Evolutionary conservation across 2,113 vertebrate species (phyloP).

Genomic region (Mustelus asterias): DNA sequence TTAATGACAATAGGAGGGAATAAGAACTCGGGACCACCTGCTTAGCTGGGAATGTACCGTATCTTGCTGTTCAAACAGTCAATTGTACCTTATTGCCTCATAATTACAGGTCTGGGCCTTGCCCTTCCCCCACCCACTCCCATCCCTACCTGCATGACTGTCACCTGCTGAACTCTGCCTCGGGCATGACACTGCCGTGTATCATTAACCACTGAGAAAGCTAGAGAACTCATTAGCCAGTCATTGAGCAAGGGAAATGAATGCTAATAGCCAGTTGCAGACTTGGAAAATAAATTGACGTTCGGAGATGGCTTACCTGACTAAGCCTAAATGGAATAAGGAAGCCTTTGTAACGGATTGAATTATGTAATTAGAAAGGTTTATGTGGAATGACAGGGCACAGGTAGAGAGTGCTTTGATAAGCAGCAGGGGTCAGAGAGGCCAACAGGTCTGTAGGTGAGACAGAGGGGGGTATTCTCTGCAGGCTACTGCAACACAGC

Average conservation of each 20-base stretch:
- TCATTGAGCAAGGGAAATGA: constrained; percentile 40
- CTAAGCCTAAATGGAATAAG: constrained; percentile 52
- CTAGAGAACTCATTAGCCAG: constrained; percentile 40
- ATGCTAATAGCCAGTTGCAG: constrained; percentile 30
- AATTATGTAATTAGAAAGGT: constrained; percentile 50
- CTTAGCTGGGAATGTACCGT: constrained; percentile 55
- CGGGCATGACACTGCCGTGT: constrained; percentile 41
- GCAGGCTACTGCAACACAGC: background rate
- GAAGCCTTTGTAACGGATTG: constrained; percentile 48
- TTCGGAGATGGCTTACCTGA: constrained; percentile 49
- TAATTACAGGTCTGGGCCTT: constrained; percentile 33
- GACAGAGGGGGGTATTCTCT: constrained; percentile 39
- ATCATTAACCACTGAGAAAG: constrained; percentile 45
- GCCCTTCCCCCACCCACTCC: background rate
- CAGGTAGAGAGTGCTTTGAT: constrained; percentile 39
- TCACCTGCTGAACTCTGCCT: constrained; percentile 42
- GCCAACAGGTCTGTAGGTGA: constrained; percentile 47
- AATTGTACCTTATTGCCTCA: constrained; percentile 37
- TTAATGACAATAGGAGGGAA: constrained; percentile 33
- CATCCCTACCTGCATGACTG: constrained; percentile 48
- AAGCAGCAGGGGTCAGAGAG: constrained; percentile 42
- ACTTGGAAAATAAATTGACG: constrained; percentile 39
- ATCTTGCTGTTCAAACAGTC: constrained; percentile 51
- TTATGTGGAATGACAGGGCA: constrained; percentile 45
- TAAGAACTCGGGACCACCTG: constrained; percentile 55